These are phyloP conservation scores for Silurus meridionalis DNA, from an alignment of 2,113 vertebrate species.

Conservation along the genomic window DNA sequence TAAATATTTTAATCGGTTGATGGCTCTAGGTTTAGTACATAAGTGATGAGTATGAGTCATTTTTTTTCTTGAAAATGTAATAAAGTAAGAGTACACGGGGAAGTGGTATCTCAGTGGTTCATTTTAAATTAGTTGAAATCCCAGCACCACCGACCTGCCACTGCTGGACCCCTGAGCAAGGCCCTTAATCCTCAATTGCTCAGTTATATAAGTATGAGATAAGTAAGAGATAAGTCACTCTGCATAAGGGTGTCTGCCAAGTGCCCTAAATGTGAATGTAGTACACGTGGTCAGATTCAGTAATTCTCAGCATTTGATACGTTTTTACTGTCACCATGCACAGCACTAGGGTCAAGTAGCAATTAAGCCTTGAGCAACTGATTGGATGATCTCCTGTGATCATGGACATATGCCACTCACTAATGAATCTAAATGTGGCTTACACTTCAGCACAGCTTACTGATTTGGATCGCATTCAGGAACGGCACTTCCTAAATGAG, in stretches of 20 bases:
- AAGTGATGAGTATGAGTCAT: background rate
- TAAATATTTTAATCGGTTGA: too few relatives aligned
- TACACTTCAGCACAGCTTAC: slow-evolving; percentile 53
- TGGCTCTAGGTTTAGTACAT: too few relatives aligned
- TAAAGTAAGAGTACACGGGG: background rate
- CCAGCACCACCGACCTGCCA: too few relatives aligned
- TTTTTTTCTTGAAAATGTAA: background rate
- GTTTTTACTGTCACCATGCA: background rate
- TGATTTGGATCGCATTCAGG: slow-evolving; percentile 70
- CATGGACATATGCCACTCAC: slow-evolving; percentile 27
- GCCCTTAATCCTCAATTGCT: too few relatives aligned
- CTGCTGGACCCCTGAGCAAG: too few relatives aligned
- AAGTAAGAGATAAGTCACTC: too few relatives aligned
- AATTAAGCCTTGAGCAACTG: background rate
- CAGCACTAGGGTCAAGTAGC: background rate
- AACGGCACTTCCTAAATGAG: slow-evolving; percentile 61
- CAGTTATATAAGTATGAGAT: too few relatives aligned
- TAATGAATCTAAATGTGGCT: background rate
- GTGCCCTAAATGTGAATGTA: too few relatives aligned
- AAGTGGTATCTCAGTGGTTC: too few relatives aligned
- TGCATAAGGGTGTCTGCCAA: too few relatives aligned
- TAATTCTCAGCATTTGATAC: background rate
- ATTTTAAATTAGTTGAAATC: too few relatives aligned
- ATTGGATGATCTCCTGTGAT: background rate
- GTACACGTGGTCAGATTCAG: background rate